Conservation (phyloP, 1,140 invertebrate genomes). For the Anagrus nilaparvatae region DNA sequence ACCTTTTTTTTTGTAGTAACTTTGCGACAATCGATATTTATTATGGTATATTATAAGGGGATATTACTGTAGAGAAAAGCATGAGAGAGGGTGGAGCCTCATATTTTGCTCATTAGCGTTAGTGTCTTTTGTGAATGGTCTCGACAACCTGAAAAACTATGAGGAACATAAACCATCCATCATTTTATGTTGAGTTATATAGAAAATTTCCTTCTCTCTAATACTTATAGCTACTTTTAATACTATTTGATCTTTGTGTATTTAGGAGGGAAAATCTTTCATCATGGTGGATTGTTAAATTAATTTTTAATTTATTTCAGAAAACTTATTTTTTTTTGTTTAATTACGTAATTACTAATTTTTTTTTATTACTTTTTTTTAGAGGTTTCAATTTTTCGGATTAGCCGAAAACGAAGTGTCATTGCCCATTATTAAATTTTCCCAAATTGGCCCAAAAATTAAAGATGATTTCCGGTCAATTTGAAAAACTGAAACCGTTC, state of each 20-base stretch:
- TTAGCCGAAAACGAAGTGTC: no score
- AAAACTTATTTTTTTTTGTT: no score
- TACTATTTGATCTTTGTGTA: slow-evolving; percentile 4
- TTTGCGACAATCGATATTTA: slow-evolving; percentile 36
- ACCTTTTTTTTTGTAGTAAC: slow-evolving; percentile 21
- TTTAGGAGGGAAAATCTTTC: slow-evolving; percentile 14
- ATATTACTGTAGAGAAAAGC: slow-evolving; percentile 10
- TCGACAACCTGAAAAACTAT: slow-evolving; percentile 33
- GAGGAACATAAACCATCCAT: slow-evolving; percentile 37
- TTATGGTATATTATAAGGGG: slow-evolving; percentile 18
- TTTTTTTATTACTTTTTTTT: no score
- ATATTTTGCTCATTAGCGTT: slow-evolving; percentile 44
- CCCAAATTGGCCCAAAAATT: no score
- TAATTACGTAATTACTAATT: no score
- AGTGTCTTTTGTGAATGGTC: no score
- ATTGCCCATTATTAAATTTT: no score
- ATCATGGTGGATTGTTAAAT: slow-evolving; percentile 18
- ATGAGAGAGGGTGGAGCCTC: slow-evolving; percentile 31
- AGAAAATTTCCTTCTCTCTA: slow-evolving; percentile 21
- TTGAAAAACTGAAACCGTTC: no score
- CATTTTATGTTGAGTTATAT: slow-evolving; percentile 37
- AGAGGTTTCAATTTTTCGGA: no score
- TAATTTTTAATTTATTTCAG: no score
- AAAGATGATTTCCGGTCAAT: no score
- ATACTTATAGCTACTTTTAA: no score